phyloP scores from a whole-genome alignment of 2,888 invertebrate genomes.

The Stenurella melanura region DNA sequence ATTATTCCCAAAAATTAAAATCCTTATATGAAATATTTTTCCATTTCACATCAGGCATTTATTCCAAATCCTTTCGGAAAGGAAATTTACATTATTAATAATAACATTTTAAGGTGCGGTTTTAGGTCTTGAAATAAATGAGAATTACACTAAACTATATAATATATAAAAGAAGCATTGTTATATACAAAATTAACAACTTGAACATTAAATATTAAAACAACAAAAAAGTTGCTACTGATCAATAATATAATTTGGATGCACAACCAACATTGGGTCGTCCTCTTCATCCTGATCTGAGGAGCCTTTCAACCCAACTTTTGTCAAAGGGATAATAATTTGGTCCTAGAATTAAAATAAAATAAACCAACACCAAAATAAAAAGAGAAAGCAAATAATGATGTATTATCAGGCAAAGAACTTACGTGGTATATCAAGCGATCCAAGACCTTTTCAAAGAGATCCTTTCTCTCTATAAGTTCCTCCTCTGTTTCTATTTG shows the following conservation, averaged over 20 bases:
- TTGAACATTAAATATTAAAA: not conserved
- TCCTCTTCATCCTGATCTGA: constrained; percentile 78
- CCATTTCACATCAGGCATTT: too few relatives aligned
- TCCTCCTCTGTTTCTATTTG: constrained; percentile 95
- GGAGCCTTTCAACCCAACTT: constrained; percentile 75
- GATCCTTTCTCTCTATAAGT: constrained; percentile 87
- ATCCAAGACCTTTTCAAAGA: constrained; percentile 96
- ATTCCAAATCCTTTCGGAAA: too few relatives aligned
- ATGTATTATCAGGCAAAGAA: constrained; percentile 12
- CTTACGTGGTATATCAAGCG: constrained; percentile 89
- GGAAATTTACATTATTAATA: too few relatives aligned
- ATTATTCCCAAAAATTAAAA: too few relatives aligned
- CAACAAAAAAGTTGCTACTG: constrained; percentile 55
- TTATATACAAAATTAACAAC: not conserved
- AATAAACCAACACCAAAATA: constrained; percentile 45
- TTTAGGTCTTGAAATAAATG: too few relatives aligned
- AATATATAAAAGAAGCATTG: too few relatives aligned
- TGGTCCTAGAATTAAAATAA: constrained; percentile 80
- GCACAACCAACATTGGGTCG: constrained; percentile 93
- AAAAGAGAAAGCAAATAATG: not conserved
- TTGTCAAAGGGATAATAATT: constrained; percentile 85
- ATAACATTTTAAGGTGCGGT: too few relatives aligned
- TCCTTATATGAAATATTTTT: too few relatives aligned
- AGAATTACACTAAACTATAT: too few relatives aligned
- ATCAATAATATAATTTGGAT: constrained; percentile 96